Evolutionary conservation across 2,888 invertebrate genomes (phyloP).

Genomic region (Tethea ocularis): DNA sequence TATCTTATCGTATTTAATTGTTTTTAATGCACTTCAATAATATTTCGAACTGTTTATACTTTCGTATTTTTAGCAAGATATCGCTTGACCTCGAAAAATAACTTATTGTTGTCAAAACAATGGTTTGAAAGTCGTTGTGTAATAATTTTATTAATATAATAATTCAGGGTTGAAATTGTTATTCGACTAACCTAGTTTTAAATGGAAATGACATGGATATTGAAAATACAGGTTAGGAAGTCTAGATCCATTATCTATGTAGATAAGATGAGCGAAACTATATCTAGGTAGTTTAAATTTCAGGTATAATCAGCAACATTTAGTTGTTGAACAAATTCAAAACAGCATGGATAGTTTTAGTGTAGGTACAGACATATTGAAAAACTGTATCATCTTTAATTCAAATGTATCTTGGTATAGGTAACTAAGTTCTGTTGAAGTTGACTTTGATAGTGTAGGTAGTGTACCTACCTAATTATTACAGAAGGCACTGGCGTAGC

Average conservation of each 20-base stretch:
- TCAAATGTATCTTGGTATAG: too few species aligned
- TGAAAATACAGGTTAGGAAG: not conserved
- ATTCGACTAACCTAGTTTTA: not conserved
- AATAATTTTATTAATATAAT: not conserved
- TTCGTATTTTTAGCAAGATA: slow-evolving; percentile 6
- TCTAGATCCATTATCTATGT: not conserved
- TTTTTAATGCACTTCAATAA: slow-evolving; percentile 29
- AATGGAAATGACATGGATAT: not conserved
- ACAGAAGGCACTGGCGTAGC: too few species aligned
- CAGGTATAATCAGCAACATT: too few species aligned
- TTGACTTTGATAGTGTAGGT: too few species aligned
- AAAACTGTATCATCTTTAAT: too few species aligned
- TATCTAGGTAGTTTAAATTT: too few species aligned
- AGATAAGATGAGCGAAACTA: too few species aligned
- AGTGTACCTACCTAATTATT: too few species aligned
- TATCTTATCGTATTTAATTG: slow-evolving; percentile 23
- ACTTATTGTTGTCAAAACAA: not conserved
- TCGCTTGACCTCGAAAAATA: slow-evolving; percentile 8
- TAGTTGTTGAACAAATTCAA: too few species aligned
- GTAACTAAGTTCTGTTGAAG: too few species aligned
- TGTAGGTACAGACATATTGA: too few species aligned
- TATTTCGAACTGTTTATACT: slow-evolving; percentile 9
- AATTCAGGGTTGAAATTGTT: not conserved
- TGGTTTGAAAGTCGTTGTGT: not conserved
- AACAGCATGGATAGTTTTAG: too few species aligned